phyloP scores from a whole-genome alignment of 35 echinoderm and acorn worm species.

The Lytechinus pictus region DNA sequence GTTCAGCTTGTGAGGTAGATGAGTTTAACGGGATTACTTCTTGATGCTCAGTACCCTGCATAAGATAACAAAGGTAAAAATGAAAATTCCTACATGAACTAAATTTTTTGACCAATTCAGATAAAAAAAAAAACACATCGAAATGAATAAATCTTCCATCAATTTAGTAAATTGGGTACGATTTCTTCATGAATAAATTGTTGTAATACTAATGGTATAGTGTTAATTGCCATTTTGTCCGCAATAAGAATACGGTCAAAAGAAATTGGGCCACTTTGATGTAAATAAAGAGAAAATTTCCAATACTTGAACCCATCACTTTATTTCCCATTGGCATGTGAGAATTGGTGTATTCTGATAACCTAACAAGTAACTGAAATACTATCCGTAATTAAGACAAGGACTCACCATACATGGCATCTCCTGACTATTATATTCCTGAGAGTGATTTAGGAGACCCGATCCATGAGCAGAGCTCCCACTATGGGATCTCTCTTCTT shows the following conservation, averaged over 20 bases:
- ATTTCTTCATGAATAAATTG: background rate
- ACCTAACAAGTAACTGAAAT: background rate
- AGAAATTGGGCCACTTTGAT: background rate
- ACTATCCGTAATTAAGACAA: background rate
- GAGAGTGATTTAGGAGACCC: slow-evolving; percentile 11
- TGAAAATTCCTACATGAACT: background rate
- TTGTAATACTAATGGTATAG: background rate
- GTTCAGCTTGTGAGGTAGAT: slow-evolving; percentile 38
- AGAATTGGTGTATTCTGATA: too few species aligned
- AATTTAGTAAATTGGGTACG: background rate
- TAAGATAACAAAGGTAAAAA: background rate
- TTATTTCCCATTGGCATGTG: too few species aligned
- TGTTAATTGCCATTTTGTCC: background rate
- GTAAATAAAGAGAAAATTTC: background rate
- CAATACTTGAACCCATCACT: too few species aligned
- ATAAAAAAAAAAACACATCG: background rate
- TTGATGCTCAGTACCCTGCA: slow-evolving; percentile 6
- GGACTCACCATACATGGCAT: background rate
- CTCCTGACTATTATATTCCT: slow-evolving; percentile 17
- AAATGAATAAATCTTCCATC: background rate
- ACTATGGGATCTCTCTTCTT: slow-evolving; percentile 4
- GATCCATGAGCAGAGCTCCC: background rate
- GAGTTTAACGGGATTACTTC: slow-evolving; percentile 10
- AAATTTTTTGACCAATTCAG: background rate
- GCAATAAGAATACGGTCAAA: background rate